Evolutionary conservation across 2,113 vertebrate species (phyloP).

Genomic region (Paradoxurus hermaphroditus): DNA sequence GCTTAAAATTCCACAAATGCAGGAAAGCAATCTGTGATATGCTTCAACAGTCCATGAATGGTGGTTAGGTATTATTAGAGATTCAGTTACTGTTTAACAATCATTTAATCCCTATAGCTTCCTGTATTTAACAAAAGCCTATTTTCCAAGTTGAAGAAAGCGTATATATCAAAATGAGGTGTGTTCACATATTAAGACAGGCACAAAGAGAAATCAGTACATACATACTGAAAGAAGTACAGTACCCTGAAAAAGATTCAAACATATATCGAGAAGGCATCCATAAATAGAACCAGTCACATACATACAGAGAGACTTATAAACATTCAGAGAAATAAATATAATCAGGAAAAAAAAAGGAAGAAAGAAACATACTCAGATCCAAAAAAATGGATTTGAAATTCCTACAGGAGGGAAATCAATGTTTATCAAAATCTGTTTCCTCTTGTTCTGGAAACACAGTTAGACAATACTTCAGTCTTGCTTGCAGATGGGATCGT

Average conservation of each 20-base stretch:
- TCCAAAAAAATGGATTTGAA: not conserved
- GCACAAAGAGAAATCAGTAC: not conserved
- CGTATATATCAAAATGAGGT: not conserved
- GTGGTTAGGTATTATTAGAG: conserved; percentile 41
- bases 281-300: not conserved
- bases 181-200: not conserved
- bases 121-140: conserved; percentile 49
- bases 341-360: not conserved
- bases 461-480: not conserved
- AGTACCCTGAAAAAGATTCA: not conserved
- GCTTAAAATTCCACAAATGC: conserved; percentile 76
- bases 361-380: not conserved
- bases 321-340: not conserved
- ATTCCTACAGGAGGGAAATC: not conserved
- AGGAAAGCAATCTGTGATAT: conserved; percentile 65
- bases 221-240: not conserved
- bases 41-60: conserved; percentile 60
- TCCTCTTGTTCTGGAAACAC: not conserved
- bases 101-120: conserved; percentile 45
- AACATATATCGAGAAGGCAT: not conserved
- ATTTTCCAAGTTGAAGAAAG: conserved; percentile 33
- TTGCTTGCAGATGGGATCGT: not conserved
- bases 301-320: not conserved
- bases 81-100: conserved; percentile 49
- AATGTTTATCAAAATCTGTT: not conserved